Base-by-base conservation (phyloP, 2,797 vertebrate genomes). In the Hephaestus fuliginosus region DNA sequence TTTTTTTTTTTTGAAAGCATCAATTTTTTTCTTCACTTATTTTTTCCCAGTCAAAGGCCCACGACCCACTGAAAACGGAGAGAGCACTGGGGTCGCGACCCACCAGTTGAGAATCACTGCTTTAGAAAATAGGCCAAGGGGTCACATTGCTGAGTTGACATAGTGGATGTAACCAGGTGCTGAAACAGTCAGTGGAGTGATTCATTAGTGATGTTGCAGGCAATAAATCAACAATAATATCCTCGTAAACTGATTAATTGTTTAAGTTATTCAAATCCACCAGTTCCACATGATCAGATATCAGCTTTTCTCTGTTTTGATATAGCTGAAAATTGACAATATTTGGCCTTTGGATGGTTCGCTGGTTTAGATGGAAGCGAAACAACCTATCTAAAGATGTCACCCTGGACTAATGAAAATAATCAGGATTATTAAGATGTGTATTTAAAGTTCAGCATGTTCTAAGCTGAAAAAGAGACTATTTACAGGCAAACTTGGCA, bases 121-220 rank as follows among this genome's bases (percentile, higher is more conserved):
- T 25, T 25, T 71, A 84, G 80, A 76, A 57, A 55, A 67, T 46
- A 68, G 36, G 5, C 33, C 6, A 3, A 2, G n/a, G 9, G 41
- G 7, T 18, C 13, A 46, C 18, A 66, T 2, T 28, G 53, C 25
- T 4, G 39, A 65, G 30, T 1, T 69, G 22, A 41, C 56, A 46
- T 13, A 22, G 2, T n/a, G 53, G 33, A 28, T 39, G 22, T 25
- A 66, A 72, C 44, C 12, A 3, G 39, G 46, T 7, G 17, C 30
- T 25, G 14, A 72, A 70, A 39, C 14, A 28, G 30, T 5, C 3
- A 5, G 0, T n/a, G 1, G 17, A 46, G 22, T 58, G 20, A 18
- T 43, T 30, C 7, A 53, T 63, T 36, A 30, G 20, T 56, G 22
- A 3, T 6, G 41, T 52, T 68, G 25, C n/a, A 28, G 2, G 17